Base-by-base conservation (phyloP, 2,797 vertebrate genomes). In the Syngnathus rostellatus region DNA sequence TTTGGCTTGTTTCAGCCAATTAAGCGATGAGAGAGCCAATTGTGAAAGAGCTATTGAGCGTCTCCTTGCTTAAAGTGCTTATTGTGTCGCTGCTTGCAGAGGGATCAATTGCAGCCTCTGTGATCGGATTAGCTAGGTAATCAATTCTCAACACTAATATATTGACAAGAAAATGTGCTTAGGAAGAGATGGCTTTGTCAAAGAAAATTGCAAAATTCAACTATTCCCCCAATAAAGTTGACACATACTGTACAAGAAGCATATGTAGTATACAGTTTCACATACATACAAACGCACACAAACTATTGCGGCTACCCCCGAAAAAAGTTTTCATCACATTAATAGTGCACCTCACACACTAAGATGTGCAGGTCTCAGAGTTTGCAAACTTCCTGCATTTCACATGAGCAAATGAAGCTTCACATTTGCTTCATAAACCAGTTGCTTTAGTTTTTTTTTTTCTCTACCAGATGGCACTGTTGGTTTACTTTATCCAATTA, bases 1-100 rank as follows among this genome's bases (percentile, higher is more conserved):
- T 97, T 97, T 96, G 92, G 90, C 90, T 94, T 94, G 91, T 95
- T 94, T 94, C 62, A 97, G 92, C 93, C 93, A 94, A 95, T 98
- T 95, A 96, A 82, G 92, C 92, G 91, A 88, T 86, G 89, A 89
- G 90, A 92, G 89, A 93, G 89, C 89, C 90, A 89, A 90, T 90
- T 93, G 93, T 92, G 89, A 89, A 90, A 86, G 88, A 87, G 88
- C 87, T 94, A 95, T 95, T 94, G 95, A 97, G 87, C 88, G 16
- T 83, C 80, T 83, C 89, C 88, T 85, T 86, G 90, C 72, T 69
- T 91, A 93, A 93, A 95, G 93, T 95, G 93, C 94, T 95, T 92
- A 93, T 91, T 89, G 90, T 88, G 88, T 87, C 80, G 73, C 82
- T 86, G 90, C 87, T 95, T 92, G 91, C 92, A 91, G 89, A 85